These are phyloP conservation scores for Lutraria lutraria DNA, from an alignment of 2,888 invertebrate genomes.

Conservation along the genomic window DNA sequence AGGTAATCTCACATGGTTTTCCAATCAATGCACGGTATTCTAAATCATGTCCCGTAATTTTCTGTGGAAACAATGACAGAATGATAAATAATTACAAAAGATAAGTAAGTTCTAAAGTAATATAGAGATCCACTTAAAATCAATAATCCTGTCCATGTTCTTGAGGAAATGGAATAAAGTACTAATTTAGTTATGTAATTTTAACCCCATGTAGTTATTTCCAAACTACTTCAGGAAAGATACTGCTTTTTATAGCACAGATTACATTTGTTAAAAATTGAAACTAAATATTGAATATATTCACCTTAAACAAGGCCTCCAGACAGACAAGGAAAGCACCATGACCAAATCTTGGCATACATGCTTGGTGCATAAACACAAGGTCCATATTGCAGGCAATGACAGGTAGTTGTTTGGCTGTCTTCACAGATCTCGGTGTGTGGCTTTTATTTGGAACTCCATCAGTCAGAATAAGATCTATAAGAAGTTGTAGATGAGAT, in stretches of 20 bases:
- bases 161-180: no score
- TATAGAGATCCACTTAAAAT: no score
- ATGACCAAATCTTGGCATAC: slow-evolving; percentile 87
- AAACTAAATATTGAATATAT: not conserved
- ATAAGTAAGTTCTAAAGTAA: not conserved
- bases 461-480: slow-evolving; percentile 85
- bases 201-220: not conserved
- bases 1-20: slow-evolving; percentile 86
- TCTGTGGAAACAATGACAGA: slow-evolving; percentile 75
- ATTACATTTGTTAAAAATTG: no score
- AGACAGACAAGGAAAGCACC: slow-evolving; percentile 86
- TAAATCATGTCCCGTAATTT: slow-evolving; percentile 85
- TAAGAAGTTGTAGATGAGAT: slow-evolving; percentile 85
- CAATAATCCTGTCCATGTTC: no score
- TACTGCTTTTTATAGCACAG: no score
- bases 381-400: slow-evolving; percentile 87
- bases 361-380: slow-evolving; percentile 86
- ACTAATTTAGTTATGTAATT: not conserved
- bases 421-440: slow-evolving; percentile 74
- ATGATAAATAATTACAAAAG: not conserved
- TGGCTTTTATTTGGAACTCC: slow-evolving; percentile 83
- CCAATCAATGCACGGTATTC: slow-evolving; percentile 85
- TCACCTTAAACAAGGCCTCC: slow-evolving; percentile 85
- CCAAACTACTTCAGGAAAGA: no score
- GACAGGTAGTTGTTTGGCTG: slow-evolving; percentile 83